phyloP scores from a whole-genome alignment of 2,113 vertebrate species.

The Megaptera novaeangliae region DNA sequence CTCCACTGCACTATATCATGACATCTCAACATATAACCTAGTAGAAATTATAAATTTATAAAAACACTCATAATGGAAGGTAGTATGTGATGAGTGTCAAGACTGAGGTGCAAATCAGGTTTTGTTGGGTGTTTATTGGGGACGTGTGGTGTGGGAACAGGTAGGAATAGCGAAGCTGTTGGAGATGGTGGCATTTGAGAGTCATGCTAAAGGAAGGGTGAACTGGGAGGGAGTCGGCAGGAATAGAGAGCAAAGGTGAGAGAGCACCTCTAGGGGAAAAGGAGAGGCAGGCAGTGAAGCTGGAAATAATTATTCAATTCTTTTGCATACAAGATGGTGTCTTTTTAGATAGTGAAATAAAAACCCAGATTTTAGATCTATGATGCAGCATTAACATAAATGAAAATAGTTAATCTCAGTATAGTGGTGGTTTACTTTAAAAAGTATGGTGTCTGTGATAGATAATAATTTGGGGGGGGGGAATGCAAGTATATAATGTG shows the following conservation, averaged over 20 bases:
- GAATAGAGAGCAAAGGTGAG: background rate
- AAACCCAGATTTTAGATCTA: background rate
- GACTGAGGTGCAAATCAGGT: background rate
- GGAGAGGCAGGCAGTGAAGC: background rate
- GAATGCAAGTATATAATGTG: background rate
- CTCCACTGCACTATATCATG: background rate
- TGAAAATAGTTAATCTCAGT: background rate
- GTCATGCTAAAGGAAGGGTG: background rate
- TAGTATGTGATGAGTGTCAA: background rate
- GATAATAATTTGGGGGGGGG: background rate
- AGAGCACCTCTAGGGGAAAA: background rate
- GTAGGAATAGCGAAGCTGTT: background rate
- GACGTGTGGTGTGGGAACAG: background rate
- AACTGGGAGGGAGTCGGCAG: background rate
- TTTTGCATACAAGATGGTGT: background rate
- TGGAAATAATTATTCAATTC: background rate
- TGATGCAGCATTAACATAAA: background rate
- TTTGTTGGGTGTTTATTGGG: background rate
- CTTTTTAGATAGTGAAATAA: background rate
- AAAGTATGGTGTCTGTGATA: background rate
- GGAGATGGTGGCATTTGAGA: background rate
- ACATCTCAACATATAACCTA: background rate
- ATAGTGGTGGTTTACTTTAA: background rate
- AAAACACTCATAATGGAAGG: background rate
- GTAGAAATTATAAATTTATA: background rate